Percentiles rank a stretch among this genome's conserved stretches.
phyloP scores from a whole-genome alignment of 2,797 vertebrate genomes.

The Anabacerthia variegaticeps region DNA sequence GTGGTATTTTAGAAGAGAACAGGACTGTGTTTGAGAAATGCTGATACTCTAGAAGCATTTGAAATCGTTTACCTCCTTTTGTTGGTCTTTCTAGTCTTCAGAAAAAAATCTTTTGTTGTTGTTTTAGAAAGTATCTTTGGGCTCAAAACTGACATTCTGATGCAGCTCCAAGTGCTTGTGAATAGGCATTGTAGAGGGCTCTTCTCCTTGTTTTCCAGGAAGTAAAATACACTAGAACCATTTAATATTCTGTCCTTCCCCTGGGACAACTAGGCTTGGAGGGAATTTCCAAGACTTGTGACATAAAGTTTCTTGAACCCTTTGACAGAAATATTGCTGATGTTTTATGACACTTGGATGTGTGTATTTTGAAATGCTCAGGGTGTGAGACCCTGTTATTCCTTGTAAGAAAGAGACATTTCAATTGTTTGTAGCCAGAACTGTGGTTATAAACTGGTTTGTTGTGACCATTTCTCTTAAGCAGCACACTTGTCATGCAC shows the following conservation, averaged over 20 bases:
- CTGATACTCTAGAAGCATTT: neutral
- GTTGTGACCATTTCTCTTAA: neutral
- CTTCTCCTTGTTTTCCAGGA: neutral
- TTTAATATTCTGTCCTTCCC: neutral
- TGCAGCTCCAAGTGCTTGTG: neutral
- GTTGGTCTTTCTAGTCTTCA: neutral
- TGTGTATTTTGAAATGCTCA: neutral
- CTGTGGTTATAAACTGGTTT: neutral
- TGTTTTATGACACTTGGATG: neutral
- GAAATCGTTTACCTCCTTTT: neutral
- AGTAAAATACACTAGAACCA: neutral
- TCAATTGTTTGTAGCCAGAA: neutral
- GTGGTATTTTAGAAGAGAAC: neutral
- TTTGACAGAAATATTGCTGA: neutral
- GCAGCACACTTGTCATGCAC: neutral
- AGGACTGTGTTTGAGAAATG: neutral
- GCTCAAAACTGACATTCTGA: neutral
- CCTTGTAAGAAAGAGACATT: neutral
- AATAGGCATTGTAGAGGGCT: neutral
- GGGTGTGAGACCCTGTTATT: neutral
- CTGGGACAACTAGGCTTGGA: neutral
- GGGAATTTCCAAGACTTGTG: neutral
- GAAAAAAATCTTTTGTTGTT: neutral
- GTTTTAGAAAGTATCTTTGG: neutral
- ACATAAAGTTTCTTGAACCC: neutral